Evolutionary conservation across 1,140 invertebrate genomes (phyloP), one percentile per base, ranked within the genome.

Genomic region (Stenopsyche tienmushanensis): DNA sequence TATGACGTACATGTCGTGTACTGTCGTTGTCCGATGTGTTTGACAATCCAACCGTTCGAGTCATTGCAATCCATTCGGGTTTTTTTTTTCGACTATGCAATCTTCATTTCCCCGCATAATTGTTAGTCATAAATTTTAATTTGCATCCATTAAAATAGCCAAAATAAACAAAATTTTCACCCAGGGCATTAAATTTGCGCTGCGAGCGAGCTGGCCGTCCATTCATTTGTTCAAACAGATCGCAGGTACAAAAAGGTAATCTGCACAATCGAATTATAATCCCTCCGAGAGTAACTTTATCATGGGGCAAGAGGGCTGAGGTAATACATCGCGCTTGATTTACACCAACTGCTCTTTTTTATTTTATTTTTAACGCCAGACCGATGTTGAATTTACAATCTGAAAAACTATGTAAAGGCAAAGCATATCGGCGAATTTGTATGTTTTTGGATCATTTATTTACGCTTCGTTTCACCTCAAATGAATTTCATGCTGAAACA

Each of bases 241-340:
- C 63, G 47, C 54, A 23, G 52, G 23, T 44, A 62, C 45, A 50
- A 62, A 21, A 29, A 62, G 55, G 62, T 68, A 68, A 68, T 62
- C 62, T 44, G 62, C 55, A 45, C 62, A 68, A 68, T 68, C 66
- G 62, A 68, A 64, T 68, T 68, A 68, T 26, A 57, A 50, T 64
- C 49, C 66, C 62, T 50, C 23, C 29, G 49, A 53, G 62, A 39
- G 59, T 58, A 44, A 41, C 44, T 54, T 53, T 64, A 64, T 54
- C 62, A 54, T 25, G 62, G 21, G 25, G 55, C 18, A 24, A 54
- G 53, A 26, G 54, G 65, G 58, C 29, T n/a, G 25, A 44, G 60
- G 65, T 55, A 54, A 64, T 67, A 67, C 60, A 64, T 67, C 60
- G 47, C 58, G 47, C 54, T 57, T 57, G 54, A 57, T 57, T 57